Evolutionary conservation across 2,113 vertebrate genomes (phyloP), one percentile per base, ranked within the genome.

Genomic region (Brachirus orientalis): DNA sequence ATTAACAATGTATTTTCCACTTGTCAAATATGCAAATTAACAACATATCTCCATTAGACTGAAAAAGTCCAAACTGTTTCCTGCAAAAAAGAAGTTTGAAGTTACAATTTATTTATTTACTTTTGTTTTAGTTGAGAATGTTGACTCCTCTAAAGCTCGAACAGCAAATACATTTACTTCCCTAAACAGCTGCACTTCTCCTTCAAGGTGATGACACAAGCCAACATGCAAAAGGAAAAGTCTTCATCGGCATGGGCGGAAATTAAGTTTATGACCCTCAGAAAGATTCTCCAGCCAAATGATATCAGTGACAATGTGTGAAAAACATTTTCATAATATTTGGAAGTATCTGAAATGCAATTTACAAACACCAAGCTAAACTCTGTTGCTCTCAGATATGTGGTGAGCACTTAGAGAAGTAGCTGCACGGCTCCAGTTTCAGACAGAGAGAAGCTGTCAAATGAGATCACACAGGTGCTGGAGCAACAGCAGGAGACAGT

Each of bases 271-370:
- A 63, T 18, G 48, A 72, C 41, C 61, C 10, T 44, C n/a, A 40
- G 22, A 77, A 62, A 18, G 8, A 18, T 58, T 40, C 14, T 8
- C 20, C 7, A 37, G 28, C 14, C 0, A 8, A 67, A 68, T 9
- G 1, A 44, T 20, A 58, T 43, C 28, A 20, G 43, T 63, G 53
- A 62, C 46, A 44, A 41, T 50, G 44, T 48, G 58, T 69, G 45
- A 22, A 60, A 67, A 68, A 78, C 1, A 20, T 41, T 22, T 77
- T 63, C 22, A 78, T 22, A 52, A 64, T 67, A 59, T 75, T 67
- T 72, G 45, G 63, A 63, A 44, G 46, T 36, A 45, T 65, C 0
- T 72, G 35, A 66, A 66, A 35, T 65, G 14, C 35, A 60, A 56
- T 61, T 73, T 63, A 11, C 35, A 67, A 72, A 74, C 46, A 69